A percentile compares a stretch with the other conserved stretches of the same genome.
These are phyloP conservation scores for Staurois parvus DNA, from an alignment of 2,797 vertebrate genomes.

Conservation along the genomic window DNA sequence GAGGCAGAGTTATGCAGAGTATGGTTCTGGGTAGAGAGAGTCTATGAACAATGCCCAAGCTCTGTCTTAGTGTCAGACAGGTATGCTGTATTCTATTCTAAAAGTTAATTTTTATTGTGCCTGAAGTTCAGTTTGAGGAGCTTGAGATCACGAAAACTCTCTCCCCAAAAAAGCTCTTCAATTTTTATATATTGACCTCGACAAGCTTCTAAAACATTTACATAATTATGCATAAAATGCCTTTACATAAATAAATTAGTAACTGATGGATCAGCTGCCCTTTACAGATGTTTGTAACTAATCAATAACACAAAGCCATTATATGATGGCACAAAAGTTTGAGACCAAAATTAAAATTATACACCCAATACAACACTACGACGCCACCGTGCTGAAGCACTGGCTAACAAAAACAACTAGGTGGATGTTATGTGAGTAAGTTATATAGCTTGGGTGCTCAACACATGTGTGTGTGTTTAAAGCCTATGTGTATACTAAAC, in stretches of 20 bases:
- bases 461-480: slow-evolving; percentile 45
- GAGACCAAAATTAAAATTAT: not conserved
- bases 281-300: not conserved
- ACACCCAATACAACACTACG: not conserved
- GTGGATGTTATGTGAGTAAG: not conserved
- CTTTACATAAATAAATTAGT: not conserved
- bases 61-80: too few species aligned
- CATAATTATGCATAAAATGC: not conserved
- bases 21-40: too few species aligned
- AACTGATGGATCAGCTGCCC: not conserved
- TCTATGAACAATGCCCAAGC: too few species aligned
- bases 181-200: not conserved
- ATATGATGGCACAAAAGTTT: not conserved
- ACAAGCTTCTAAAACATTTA: not conserved
- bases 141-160: too few species aligned
- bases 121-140: too few species aligned
- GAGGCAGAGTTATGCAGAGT: too few species aligned
- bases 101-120: too few species aligned
- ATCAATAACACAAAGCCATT: not conserved
- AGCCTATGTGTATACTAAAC: slow-evolving; percentile 48
- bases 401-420: slow-evolving; percentile 23
- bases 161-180: not conserved
- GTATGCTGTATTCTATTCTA: too few species aligned
- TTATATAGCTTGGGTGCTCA: not conserved
- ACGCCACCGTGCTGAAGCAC: not conserved